Percentiles rank a stretch among this genome's conserved stretches.
Conservation (phyloP, 2,797 vertebrate genomes). For the Microcaecilia unicolor region DNA sequence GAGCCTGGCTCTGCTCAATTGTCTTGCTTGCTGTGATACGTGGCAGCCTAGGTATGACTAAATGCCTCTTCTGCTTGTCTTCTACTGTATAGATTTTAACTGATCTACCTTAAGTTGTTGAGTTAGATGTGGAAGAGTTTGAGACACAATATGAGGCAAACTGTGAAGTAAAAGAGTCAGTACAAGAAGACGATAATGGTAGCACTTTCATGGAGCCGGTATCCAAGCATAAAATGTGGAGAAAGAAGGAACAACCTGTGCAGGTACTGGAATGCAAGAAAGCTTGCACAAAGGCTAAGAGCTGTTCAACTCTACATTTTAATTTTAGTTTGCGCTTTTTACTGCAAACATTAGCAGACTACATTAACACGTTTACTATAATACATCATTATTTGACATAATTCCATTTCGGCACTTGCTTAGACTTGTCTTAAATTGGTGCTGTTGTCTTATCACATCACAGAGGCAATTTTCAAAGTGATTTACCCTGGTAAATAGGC, state of each 20-base stretch:
- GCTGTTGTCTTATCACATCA: no score
- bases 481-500: no score
- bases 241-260: slow-evolving; percentile 45
- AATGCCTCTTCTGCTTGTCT: slow-evolving; percentile 36
- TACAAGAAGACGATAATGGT: slow-evolving; percentile 53
- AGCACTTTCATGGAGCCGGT: slow-evolving; percentile 40
- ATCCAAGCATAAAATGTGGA: slow-evolving; percentile 35
- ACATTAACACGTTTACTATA: no score
- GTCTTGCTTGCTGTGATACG: slow-evolving; percentile 1
- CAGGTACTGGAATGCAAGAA: slow-evolving; percentile 52
- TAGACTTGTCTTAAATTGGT: no score
- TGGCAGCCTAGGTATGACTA: slow-evolving; percentile 1
- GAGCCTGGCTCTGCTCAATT: not conserved
- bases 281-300: no score
- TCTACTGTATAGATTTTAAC: slow-evolving; percentile 44
- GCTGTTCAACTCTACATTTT: no score
- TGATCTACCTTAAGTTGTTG: slow-evolving; percentile 45
- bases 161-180: slow-evolving; percentile 41
- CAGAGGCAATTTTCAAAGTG: no score
- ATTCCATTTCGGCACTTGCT: no score
- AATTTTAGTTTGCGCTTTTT: no score
- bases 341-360: no score
- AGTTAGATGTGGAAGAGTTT: slow-evolving; percentile 49
- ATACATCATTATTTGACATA: no score
- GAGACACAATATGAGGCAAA: slow-evolving; percentile 40